A percentile compares a stretch with the other conserved stretches of the same genome.
These are phyloP conservation scores for Dryobotodes eremita DNA, from an alignment of 2,888 invertebrate species.

Conservation along the genomic window DNA sequence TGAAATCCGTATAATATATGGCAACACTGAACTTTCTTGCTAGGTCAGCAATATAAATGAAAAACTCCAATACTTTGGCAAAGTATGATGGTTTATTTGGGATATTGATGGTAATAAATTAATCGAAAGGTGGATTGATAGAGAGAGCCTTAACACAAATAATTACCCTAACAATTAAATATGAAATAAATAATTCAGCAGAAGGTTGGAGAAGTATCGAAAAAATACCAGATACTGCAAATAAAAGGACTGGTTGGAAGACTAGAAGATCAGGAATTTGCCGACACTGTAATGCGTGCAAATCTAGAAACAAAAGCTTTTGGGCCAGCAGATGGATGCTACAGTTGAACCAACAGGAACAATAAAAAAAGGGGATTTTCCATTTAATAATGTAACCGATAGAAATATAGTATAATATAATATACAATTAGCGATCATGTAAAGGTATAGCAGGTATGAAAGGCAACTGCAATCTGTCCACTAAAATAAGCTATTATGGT, in stretches of 20 bases:
- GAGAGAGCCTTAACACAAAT: not conserved
- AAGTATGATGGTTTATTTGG: conserved; percentile 43
- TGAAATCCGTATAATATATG: conserved; percentile 54
- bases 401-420: not conserved
- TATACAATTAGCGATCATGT: not conserved
- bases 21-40: conserved; percentile 52
- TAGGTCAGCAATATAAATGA: conserved; percentile 50
- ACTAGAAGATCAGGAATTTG: not conserved
- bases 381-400: not conserved
- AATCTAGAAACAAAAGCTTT: not conserved
- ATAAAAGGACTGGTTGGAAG: not conserved
- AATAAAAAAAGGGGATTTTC: not conserved
- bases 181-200: not conserved
- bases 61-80: conserved; percentile 48
- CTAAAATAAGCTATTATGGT: not conserved
- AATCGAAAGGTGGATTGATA: conserved; percentile 14
- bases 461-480: not conserved
- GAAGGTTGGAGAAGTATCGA: not conserved
- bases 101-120: conserved; percentile 22
- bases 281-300: too few species aligned
- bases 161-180: not conserved
- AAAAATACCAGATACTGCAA: not conserved
- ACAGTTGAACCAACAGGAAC: not conserved
- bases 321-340: not conserved
- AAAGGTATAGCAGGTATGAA: not conserved